Evolutionary conservation across 2,113 vertebrate species (phyloP).

Genomic region (Sminthopsis crassicaudata): DNA sequence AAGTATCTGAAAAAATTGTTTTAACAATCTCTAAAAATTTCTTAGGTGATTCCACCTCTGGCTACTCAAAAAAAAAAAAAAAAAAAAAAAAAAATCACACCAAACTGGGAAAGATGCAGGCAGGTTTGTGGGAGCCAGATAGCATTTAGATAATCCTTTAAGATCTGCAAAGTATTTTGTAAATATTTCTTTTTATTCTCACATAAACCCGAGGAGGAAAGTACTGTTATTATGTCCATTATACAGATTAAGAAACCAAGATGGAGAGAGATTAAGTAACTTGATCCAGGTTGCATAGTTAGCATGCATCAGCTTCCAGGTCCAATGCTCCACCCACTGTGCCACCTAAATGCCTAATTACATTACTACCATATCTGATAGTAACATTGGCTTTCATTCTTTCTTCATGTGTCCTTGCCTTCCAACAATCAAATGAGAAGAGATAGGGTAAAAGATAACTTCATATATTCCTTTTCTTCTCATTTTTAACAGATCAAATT

Average conservation of each 20-base stretch:
- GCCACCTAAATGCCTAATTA: neutral
- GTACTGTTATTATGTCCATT: neutral
- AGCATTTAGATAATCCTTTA: neutral
- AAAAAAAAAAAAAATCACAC: neutral
- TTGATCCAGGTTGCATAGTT: neutral
- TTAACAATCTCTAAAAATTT: constrained; percentile 39
- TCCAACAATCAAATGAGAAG: neutral
- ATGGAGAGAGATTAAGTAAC: neutral
- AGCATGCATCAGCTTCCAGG: neutral
- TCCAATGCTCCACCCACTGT: neutral
- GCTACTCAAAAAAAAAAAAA: neutral
- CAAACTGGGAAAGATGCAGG: neutral
- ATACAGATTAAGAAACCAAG: neutral
- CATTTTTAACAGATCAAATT: neutral
- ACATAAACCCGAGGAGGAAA: neutral
- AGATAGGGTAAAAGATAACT: neutral
- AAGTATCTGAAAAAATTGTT: neutral
- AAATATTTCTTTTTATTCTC: neutral
- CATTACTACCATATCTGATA: neutral
- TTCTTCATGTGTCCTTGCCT: neutral
- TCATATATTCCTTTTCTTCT: neutral
- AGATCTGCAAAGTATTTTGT: neutral
- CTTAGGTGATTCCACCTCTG: constrained; percentile 13
- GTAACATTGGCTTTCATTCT: neutral
- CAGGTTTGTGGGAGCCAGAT: neutral